Conservation (phyloP, 2,113 vertebrate genomes). For the Sminthopsis crassicaudata region DNA sequence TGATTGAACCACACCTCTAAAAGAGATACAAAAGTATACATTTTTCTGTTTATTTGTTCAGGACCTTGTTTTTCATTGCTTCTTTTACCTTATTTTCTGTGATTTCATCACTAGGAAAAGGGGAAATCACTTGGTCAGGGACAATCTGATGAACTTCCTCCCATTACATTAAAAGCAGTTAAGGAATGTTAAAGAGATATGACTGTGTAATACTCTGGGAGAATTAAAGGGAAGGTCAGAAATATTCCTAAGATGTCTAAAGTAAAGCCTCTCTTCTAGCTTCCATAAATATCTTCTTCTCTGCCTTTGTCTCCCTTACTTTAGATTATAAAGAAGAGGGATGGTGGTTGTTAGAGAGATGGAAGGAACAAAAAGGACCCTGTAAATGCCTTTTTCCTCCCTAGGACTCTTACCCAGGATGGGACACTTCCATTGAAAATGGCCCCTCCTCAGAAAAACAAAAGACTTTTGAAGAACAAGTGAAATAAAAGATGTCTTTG, state of each 20-base stretch:
- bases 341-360: not conserved
- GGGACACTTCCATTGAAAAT: not conserved
- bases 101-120: not conserved
- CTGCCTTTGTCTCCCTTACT: not conserved
- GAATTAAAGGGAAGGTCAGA: not conserved
- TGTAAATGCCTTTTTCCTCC: constrained; percentile 8
- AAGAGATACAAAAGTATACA: not conserved
- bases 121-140: not conserved
- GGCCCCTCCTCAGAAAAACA: not conserved
- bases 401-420: not conserved
- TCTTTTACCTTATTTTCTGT: not conserved
- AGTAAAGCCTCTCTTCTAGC: not conserved
- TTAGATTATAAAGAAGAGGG: not conserved
- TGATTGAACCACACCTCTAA: not conserved
- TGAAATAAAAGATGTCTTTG: constrained; percentile 37
- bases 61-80: not conserved
- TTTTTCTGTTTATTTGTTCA: not conserved
- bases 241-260: not conserved
- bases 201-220: not conserved
- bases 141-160: not conserved
- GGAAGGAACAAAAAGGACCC: constrained; percentile 5
- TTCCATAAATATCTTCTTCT: not conserved
- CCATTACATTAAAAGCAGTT: not conserved
- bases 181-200: not conserved
- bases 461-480: not conserved